Base-by-base conservation (phyloP, 2,113 vertebrate genomes). In the Aythya baeri region DNA sequence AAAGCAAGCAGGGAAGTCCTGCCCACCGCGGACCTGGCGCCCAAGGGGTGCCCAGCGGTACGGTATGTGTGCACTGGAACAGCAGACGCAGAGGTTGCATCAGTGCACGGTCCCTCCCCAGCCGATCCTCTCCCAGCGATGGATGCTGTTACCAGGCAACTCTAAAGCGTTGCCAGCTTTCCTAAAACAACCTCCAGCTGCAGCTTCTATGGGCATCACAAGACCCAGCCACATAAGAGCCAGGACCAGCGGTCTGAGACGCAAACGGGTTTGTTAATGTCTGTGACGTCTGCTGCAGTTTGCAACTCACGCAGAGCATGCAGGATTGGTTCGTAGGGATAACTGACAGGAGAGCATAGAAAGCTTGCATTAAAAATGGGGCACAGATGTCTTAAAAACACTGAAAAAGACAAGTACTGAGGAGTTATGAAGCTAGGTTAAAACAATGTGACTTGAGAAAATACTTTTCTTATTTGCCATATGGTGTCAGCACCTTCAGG, bases 11-110 rank as follows among this genome's bases (percentile, higher is more conserved):
- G 22, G 9, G 13, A 8, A 52, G 67, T 29, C 66, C 27, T 52
- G 55, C 43, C 46, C 5, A 1, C 16, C 8, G 0, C 55, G 79
- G 38, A 17, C 54, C 62, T 31, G 36, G 52, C 32, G 26, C n/a
- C 34, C 38, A 63, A 58, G 22, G 38, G 32, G 31, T 75, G 34
- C 6, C 5, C 3, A 7, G 49, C 36, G 23, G 5, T 23, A 17
- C 1, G 0, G 5, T 23, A 16, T 0, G 1, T 11, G 62, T 6
- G n/a, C 26, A 1, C 1, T 13, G 43, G 76, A 80, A 83, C 44
- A 55, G 34, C 23, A 74, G 65, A 25, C 49, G 73, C 20, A 52
- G 41, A 70, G 13, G 41, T 21, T 62, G 31, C 44, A 71, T 15
- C 83, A 74, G 54, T 27, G 27, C 72, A 76, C 11, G 16, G 27